phyloP scores from a whole-genome alignment of 1,140 invertebrate species.

The Drosophila sturtevanti region DNA sequence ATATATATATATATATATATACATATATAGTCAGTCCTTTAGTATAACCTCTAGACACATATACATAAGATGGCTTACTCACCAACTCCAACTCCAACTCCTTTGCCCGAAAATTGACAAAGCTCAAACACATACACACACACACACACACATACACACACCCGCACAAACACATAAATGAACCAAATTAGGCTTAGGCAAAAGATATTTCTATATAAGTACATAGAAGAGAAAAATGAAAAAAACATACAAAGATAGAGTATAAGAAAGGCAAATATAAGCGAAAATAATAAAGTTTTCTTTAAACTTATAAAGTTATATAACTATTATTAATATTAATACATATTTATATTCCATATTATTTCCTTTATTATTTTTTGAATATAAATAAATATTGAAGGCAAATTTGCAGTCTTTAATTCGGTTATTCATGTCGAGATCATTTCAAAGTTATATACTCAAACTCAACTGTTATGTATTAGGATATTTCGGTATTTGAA shows the following conservation, averaged over 20 bases:
- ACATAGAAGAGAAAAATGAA: neutral
- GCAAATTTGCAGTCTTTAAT: too few relatives aligned
- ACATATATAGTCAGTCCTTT: neutral
- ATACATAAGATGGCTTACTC: constrained; percentile 4
- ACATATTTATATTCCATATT: too few relatives aligned
- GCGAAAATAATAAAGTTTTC: neutral
- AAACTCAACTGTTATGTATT: too few relatives aligned
- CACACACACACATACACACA: constrained; percentile 9
- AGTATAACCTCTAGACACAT: neutral
- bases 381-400: too few relatives aligned
- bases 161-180: neutral
- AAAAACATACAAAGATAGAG: neutral
- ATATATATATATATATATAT: too few relatives aligned
- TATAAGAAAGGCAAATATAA: neutral
- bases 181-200: constrained; percentile 50
- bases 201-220: constrained; percentile 22
- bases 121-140: constrained; percentile 5
- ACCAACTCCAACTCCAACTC: constrained; percentile 20
- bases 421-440: too few relatives aligned
- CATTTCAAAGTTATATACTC: too few relatives aligned
- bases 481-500: too few relatives aligned
- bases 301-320: too few relatives aligned
- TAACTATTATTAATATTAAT: too few relatives aligned
- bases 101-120: constrained; percentile 7
- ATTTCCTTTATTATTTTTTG: too few relatives aligned